These are phyloP conservation scores for Tetrax tetrax DNA, from an alignment of 2,113 vertebrate species.

Conservation along the genomic window DNA sequence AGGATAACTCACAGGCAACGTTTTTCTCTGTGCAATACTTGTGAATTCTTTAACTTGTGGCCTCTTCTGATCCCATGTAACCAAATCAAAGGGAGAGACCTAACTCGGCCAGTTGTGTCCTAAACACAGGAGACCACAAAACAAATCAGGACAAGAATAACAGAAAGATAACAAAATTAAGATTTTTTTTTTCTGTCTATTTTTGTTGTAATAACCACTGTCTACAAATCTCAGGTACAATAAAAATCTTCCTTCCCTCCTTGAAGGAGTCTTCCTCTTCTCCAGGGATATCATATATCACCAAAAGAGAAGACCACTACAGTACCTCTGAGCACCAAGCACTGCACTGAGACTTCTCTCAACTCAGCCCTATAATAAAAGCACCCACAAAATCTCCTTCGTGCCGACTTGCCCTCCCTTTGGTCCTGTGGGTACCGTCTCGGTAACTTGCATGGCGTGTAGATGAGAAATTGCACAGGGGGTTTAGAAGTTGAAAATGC, in stretches of 20 bases:
- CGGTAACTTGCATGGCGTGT: rapidly evolving
- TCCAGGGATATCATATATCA: rapidly evolving
- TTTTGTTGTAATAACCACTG: neutral
- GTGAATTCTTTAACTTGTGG: neutral
- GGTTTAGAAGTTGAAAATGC: neutral
- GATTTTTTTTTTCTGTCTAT: rapidly evolving
- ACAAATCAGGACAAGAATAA: neutral
- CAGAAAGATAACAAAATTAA: neutral
- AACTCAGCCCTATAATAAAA: neutral
- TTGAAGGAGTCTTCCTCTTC: neutral
- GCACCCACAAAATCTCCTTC: neutral
- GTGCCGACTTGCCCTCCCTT: neutral
- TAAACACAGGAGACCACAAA: neutral
- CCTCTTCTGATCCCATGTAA: neutral
- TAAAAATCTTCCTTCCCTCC: rapidly evolving
- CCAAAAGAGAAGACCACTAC: neutral
- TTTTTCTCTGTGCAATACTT: neutral
- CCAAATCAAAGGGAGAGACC: neutral
- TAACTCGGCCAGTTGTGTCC: neutral
- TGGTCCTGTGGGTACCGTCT: neutral
- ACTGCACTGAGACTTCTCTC: neutral
- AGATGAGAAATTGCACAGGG: neutral
- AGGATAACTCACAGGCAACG: neutral
- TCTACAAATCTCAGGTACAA: neutral
- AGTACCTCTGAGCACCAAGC: rapidly evolving